These are phyloP conservation scores for Ephialtes manifestator DNA, from an alignment of 2,888 invertebrate genomes.

Conservation along the genomic window DNA sequence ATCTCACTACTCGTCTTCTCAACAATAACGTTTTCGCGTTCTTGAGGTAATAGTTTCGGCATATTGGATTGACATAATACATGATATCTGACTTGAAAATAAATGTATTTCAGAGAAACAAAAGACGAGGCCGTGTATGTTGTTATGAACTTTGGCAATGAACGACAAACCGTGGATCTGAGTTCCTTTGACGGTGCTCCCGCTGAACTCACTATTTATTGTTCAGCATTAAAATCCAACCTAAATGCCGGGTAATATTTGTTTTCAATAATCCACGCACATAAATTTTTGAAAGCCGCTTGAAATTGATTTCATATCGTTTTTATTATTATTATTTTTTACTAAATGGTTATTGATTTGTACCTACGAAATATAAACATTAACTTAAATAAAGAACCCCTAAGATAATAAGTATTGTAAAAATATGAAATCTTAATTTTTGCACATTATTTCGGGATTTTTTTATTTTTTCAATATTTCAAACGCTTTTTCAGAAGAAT, in stretches of 20 bases:
- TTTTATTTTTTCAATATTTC: too few relatives aligned
- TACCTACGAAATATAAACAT: too few relatives aligned
- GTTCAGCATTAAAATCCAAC: conserved; percentile 82
- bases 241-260: conserved; percentile 69
- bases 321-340: too few relatives aligned
- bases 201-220: conserved; percentile 86
- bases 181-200: conserved; percentile 86
- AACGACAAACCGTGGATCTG: conserved; percentile 87
- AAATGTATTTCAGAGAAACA: conserved; percentile 82
- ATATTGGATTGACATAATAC: background rate
- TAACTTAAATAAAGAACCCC: too few relatives aligned
- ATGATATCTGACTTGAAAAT: conserved; percentile 1
- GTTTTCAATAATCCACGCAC: background rate
- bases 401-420: too few relatives aligned
- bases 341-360: too few relatives aligned
- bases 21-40: conserved; percentile 87
- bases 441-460: too few relatives aligned
- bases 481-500: too few relatives aligned
- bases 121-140: conserved; percentile 84
- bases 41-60: conserved; percentile 69
- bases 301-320: too few relatives aligned
- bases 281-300: too few relatives aligned
- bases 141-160: conserved; percentile 88
- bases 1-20: conserved; percentile 87
- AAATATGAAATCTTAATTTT: too few relatives aligned